Conservation (phyloP, 2,113 vertebrate species). For the Calypte anna region DNA sequence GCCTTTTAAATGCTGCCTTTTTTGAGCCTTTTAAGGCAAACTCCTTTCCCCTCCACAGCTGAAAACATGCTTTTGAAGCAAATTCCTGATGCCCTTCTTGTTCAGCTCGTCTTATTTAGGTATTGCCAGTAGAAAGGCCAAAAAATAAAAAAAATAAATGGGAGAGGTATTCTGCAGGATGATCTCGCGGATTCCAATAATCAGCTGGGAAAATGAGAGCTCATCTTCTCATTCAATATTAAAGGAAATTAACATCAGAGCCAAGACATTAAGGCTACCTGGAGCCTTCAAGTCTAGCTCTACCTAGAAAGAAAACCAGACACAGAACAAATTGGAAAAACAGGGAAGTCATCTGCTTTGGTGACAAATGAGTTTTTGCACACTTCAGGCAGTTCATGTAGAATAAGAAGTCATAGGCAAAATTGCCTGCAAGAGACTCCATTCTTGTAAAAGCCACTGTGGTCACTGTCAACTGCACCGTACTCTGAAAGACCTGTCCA, state of each 20-base stretch:
- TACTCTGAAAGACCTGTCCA: not conserved
- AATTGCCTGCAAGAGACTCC: not conserved
- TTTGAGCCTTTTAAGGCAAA: constrained; percentile 8
- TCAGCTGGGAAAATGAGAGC: constrained; percentile 42
- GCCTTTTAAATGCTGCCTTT: not conserved
- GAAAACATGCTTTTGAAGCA: not conserved
- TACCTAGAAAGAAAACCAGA: constrained; percentile 48
- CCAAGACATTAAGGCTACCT: constrained; percentile 54
- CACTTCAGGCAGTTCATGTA: not conserved
- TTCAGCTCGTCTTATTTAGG: not conserved
- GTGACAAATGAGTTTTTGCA: not conserved
- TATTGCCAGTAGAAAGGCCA: not conserved
- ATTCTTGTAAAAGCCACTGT: not conserved
- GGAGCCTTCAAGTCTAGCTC: constrained; percentile 51
- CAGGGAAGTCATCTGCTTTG: not conserved
- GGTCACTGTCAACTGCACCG: not conserved
- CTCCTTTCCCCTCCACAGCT: not conserved
- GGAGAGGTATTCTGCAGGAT: constrained; percentile 5
- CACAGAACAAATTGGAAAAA: constrained; percentile 11
- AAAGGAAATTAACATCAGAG: constrained; percentile 67
- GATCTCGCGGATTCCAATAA: constrained; percentile 49
- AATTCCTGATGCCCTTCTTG: not conserved
- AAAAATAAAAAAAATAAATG: not conserved
- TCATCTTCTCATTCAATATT: constrained; percentile 65
- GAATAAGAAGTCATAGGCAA: not conserved